A percentile compares a stretch with the other conserved stretches of the same genome.
phyloP scores from a whole-genome alignment of 2,888 invertebrate genomes.

The Cheiracanthium punctorium region DNA sequence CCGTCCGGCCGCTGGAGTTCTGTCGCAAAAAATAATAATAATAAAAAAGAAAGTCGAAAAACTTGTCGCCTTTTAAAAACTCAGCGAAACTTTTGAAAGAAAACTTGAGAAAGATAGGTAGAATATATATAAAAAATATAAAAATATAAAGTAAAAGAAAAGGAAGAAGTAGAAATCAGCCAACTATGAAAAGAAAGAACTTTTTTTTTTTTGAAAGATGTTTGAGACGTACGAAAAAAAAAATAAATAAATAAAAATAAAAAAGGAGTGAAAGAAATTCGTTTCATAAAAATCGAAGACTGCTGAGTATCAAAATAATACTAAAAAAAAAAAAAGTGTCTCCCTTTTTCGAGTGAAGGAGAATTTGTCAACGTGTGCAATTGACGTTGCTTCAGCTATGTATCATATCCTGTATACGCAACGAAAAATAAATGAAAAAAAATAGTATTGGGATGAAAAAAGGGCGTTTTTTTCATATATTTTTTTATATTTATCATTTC shows the following conservation, averaged over 20 bases:
- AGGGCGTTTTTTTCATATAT: not conserved
- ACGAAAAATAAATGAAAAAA: constrained; percentile 37
- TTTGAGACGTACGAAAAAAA: not conserved
- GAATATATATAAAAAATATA: not conserved
- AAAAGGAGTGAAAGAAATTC: constrained; percentile 32
- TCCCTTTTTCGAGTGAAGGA: constrained; percentile 24
- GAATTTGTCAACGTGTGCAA: constrained; percentile 66
- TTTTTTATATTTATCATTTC: constrained; percentile 21
- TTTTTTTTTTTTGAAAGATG: constrained; percentile 21
- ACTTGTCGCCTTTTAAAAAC: constrained; percentile 31
- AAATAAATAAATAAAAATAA: constrained; percentile 7
- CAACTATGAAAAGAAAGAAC: constrained; percentile 56
- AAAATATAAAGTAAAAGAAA: not conserved
- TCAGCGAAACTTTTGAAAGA: constrained; percentile 46
- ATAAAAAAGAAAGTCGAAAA: too few relatives aligned
- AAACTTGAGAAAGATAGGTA: constrained; percentile 27
- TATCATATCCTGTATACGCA: constrained; percentile 57
- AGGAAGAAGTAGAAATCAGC: constrained; percentile 24
- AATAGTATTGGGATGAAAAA: constrained; percentile 3
- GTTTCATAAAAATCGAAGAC: constrained; percentile 64
- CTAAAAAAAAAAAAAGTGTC: constrained; percentile 49
- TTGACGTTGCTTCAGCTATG: constrained; percentile 55
- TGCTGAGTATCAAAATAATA: constrained; percentile 66
- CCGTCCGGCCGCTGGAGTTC: not conserved
- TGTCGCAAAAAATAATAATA: not conserved